Conservation (phyloP, 2,797 vertebrate species). For the Ambastaia sidthimunki region DNA sequence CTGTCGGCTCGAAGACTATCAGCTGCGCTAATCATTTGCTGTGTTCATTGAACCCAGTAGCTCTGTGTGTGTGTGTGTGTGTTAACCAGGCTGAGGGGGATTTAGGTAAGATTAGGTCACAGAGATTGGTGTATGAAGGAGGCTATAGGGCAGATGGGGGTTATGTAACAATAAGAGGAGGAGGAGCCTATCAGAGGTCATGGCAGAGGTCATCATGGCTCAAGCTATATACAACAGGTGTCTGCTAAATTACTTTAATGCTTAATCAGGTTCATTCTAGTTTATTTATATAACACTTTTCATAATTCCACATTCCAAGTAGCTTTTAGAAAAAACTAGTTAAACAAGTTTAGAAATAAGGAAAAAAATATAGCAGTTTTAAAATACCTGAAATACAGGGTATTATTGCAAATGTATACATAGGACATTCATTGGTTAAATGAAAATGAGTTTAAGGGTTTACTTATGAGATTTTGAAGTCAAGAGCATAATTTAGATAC, state of each 20-base stretch:
- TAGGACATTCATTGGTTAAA: neutral
- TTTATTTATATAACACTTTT: too few relatives aligned
- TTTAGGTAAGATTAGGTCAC: constrained; percentile 51
- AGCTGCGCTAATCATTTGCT: neutral
- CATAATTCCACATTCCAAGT: too few relatives aligned
- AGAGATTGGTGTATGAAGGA: constrained; percentile 26
- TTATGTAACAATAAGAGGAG: constrained; percentile 40
- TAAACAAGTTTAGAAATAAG: too few relatives aligned
- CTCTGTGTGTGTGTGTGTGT: neutral
- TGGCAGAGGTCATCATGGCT: neutral
- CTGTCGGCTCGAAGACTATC: constrained; percentile 15
- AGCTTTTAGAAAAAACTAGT: too few relatives aligned
- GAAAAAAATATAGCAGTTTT: too few relatives aligned
- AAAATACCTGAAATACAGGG: too few relatives aligned
- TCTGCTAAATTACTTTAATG: neutral
- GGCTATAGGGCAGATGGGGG: constrained; percentile 48
- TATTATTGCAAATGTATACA: too few relatives aligned
- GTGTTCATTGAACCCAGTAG: constrained; percentile 4
- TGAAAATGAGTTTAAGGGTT: neutral
- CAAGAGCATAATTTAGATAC: too few relatives aligned
- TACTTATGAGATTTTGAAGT: neutral
- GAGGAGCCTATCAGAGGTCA: constrained; percentile 24
- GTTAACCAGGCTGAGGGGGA: constrained; percentile 48
- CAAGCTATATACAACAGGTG: neutral
- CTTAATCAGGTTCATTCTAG: neutral